Conservation (phyloP, 2,888 invertebrate species). For the Crepidodera aurea region DNA sequence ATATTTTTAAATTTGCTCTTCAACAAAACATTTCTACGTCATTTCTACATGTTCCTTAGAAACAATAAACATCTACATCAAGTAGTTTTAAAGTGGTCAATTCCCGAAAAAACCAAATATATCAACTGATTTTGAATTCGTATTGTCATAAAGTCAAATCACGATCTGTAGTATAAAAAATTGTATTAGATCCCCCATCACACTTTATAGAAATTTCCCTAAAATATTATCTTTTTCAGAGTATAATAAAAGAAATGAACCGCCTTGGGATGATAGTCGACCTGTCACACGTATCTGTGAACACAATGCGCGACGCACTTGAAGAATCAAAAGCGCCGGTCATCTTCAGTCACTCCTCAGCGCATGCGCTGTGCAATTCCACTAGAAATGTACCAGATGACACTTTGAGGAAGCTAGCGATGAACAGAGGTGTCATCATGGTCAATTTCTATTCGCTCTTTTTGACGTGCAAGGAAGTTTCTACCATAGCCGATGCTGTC, state of each 20-base stretch:
- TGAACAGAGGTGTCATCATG: constrained; percentile 86
- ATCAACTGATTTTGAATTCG: too few relatives aligned
- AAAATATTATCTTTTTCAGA: too few relatives aligned
- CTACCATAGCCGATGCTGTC: constrained; percentile 81
- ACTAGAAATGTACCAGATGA: constrained; percentile 84
- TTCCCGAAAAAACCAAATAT: too few relatives aligned
- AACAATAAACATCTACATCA: too few relatives aligned
- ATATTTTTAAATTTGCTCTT: too few relatives aligned
- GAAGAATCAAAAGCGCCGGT: constrained; percentile 82
- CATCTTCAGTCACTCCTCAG: constrained; percentile 86
- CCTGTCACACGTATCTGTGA: constrained; percentile 80
- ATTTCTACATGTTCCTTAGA: too few relatives aligned
- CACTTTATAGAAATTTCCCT: too few relatives aligned
- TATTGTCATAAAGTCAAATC: too few relatives aligned
- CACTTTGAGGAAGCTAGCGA: constrained; percentile 74
- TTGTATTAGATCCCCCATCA: too few relatives aligned
- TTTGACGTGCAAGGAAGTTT: constrained; percentile 76
- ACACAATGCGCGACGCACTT: constrained; percentile 83
- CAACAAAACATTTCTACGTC: too few relatives aligned
- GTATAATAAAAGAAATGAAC: constrained; percentile 87
- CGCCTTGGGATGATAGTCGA: constrained; percentile 89
- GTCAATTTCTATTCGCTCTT: constrained; percentile 86
- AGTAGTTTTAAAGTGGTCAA: too few relatives aligned
- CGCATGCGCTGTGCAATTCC: constrained; percentile 81
- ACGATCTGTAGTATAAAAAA: too few relatives aligned